Percentiles rank a stretch among this genome's conserved stretches.
Evolutionary conservation across 2,888 invertebrate genomes (phyloP).

Genomic region (Sialis lutaria): DNA sequence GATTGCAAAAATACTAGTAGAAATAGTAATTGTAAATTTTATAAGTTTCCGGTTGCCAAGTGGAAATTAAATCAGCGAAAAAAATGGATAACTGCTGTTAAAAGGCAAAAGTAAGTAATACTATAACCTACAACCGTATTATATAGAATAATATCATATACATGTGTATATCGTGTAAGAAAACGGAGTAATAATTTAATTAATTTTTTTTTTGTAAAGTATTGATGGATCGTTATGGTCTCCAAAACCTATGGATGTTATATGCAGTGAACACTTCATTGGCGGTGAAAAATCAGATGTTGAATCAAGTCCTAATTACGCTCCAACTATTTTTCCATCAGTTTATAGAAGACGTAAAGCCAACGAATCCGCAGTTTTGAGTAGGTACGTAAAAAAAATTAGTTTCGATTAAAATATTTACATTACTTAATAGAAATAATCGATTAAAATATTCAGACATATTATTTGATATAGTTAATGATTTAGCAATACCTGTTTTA

Average conservation of each 20-base stretch:
- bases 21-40: no score
- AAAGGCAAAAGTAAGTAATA: no score
- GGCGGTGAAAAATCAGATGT: constrained; percentile 9
- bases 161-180: background rate
- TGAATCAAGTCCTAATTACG: constrained; percentile 8
- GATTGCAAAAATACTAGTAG: no score
- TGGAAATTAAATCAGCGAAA: no score
- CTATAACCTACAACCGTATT: no score
- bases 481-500: background rate
- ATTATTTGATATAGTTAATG: background rate
- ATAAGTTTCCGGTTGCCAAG: no score
- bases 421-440: background rate
- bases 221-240: constrained; percentile 6
- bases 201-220: background rate
- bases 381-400: constrained; percentile 3
- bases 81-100: no score
- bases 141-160: background rate
- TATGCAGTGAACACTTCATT: constrained; percentile 10
- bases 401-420: no score
- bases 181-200: background rate
- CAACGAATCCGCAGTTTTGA: constrained; percentile 3
- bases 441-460: background rate
- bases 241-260: constrained; percentile 6
- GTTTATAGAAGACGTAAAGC: constrained; percentile 5
- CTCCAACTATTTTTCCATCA: constrained; percentile 9